Evolutionary conservation across 2,888 invertebrate species (phyloP), one percentile per base, ranked within the genome.

Genomic region (Papilio demoleus): DNA sequence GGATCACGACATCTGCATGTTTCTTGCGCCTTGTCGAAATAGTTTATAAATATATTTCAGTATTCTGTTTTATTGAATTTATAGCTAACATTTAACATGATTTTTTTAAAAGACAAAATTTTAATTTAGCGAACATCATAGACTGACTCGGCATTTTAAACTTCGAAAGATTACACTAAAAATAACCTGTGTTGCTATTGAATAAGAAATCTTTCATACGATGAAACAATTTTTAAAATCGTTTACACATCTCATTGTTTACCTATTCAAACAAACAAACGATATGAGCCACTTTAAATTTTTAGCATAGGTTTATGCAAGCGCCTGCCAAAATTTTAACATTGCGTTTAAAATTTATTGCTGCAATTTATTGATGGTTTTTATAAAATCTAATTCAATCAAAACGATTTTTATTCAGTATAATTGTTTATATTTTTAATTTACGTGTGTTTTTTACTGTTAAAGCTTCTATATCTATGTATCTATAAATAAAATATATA

Each of bases 251-350:
- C 3, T 17, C 50, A 24, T 17, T 12, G n/a, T 53, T 53, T 53
- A 45, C 2, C 50, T 12, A 53, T n/a, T n/a, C 12, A 27, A n/a
- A 53, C 53, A 14, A 53, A 53, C 27, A 53, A 53, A 53, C 27
- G 27, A 50, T 27, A 12, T 8, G 4, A 19, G 6, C 8, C 42
- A 22, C 12, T 8, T 53, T 53, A 53, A 14, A 27, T 14, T 53
- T 27, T 53, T 53, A 53, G 27, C 53, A 53, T 27, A 27, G n/a
- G 8, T 50, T 24, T 22, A 50, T 6, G 0, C 14, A 53, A 53
- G 53, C 53, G 53, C 53, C 53, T 53, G 53, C 14, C n/a, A 53
- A 53, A 27, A 53, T 53, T n/a, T 1, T 53, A 53, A 53, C 19
- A 27, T 8, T 9, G 8, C 53, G 14, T 27, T 53, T 53, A 27